Evolutionary conservation across 1,140 invertebrate genomes (phyloP).

Genomic region (Tenebrio molitor): DNA sequence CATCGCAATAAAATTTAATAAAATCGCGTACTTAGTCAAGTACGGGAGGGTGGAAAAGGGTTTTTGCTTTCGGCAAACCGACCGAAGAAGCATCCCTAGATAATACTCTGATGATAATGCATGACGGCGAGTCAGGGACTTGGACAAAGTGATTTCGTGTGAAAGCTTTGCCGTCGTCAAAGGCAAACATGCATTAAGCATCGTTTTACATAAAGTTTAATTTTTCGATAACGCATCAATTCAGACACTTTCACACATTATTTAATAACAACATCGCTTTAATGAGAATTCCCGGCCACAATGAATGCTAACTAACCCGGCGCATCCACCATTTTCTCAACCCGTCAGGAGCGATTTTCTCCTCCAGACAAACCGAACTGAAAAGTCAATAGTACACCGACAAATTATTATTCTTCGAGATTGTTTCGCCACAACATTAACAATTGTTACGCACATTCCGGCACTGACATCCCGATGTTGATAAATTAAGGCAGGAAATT

Average conservation of each 20-base stretch:
- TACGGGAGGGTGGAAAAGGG: slow-evolving; percentile 31
- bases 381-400: slow-evolving; percentile 6
- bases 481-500: slow-evolving; percentile 39
- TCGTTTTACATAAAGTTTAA: slow-evolving; percentile 42
- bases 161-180: slow-evolving; percentile 45
- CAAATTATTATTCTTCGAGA: slow-evolving; percentile 1
- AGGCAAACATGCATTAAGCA: slow-evolving; percentile 44
- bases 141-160: slow-evolving; percentile 47
- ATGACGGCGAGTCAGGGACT: slow-evolving; percentile 44
- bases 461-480: background rate
- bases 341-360: background rate
- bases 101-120: slow-evolving; percentile 46
- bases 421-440: background rate
- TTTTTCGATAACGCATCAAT: slow-evolving; percentile 31
- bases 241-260: too few species aligned
- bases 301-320: background rate
- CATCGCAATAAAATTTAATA: slow-evolving; percentile 45
- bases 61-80: slow-evolving; percentile 39
- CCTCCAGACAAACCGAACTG: background rate
- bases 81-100: slow-evolving; percentile 38
- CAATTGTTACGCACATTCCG: background rate
- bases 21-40: slow-evolving; percentile 44
- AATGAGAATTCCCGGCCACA: too few species aligned
- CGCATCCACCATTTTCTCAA: slow-evolving; percentile 16
- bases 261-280: too few species aligned